phyloP scores from a whole-genome alignment of 2,888 invertebrate genomes.

The Drosophila lacicola region DNA sequence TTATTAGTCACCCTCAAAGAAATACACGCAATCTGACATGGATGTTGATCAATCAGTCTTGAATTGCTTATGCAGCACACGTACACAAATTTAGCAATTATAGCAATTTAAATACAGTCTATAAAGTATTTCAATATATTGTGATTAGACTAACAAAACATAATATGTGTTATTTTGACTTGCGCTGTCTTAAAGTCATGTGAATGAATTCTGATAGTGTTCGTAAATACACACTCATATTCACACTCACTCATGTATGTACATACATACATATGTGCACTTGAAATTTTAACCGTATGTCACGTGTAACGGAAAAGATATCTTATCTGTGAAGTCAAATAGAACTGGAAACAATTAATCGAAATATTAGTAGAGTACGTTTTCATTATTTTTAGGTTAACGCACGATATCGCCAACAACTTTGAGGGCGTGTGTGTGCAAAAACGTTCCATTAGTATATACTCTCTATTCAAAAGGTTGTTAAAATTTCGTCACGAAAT shows the following conservation, averaged over 20 bases:
- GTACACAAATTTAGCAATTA: background rate
- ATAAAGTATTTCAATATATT: background rate
- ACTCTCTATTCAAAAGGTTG: background rate
- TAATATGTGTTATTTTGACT: conserved; percentile 1
- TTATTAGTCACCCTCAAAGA: conserved; percentile 13
- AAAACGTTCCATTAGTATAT: conserved; percentile 8
- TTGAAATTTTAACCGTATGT: conserved; percentile 25
- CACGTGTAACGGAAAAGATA: conserved; percentile 55
- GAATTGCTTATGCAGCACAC: background rate
- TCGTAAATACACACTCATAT: background rate
- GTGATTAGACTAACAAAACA: background rate
- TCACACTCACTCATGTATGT: background rate
- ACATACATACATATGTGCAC: background rate
- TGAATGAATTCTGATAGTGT: conserved; percentile 5
- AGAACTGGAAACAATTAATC: conserved; percentile 50
- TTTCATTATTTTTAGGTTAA: conserved; percentile 51
- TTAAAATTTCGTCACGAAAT: too few relatives aligned
- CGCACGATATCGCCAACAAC: conserved; percentile 45
- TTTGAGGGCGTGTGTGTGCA: conserved; percentile 32
- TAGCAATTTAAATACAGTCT: background rate
- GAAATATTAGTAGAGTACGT: conserved; percentile 42
- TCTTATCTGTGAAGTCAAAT: conserved; percentile 40
- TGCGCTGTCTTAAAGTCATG: background rate
- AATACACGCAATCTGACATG: conserved; percentile 2
- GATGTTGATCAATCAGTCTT: conserved; percentile 7